Percentiles rank a stretch among this genome's conserved stretches.
These are phyloP conservation scores for Mycogona germanica DNA, from an alignment of 2,888 invertebrate genomes.

Conservation along the genomic window DNA sequence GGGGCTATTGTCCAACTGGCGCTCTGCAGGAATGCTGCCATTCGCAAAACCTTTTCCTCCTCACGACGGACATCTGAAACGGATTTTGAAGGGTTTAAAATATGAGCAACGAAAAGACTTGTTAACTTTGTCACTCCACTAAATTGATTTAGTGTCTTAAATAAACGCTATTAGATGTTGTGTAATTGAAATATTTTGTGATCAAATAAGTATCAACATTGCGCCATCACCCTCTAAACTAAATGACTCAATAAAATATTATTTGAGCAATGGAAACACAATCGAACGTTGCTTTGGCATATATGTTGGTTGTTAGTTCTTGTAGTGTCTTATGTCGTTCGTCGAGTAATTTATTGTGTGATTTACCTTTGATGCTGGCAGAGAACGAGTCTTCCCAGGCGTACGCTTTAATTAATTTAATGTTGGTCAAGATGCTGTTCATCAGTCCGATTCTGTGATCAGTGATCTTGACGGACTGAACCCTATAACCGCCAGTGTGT, in stretches of 20 bases:
- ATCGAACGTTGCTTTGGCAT: too few relatives aligned
- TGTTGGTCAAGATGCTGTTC: conserved; percentile 41
- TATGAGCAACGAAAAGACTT: background rate
- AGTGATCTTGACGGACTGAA: conserved; percentile 29
- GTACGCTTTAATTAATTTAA: conserved; percentile 44
- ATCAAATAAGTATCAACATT: too few relatives aligned
- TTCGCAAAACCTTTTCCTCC: conserved; percentile 42
- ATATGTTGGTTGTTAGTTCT: too few relatives aligned
- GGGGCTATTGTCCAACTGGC: conserved; percentile 45
- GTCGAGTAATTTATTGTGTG: too few relatives aligned
- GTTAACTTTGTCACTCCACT: too few relatives aligned
- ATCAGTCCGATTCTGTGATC: conserved; percentile 36
- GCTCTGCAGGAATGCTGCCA: conserved; percentile 45
- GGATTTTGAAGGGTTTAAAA: background rate
- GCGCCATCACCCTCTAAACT: too few relatives aligned
- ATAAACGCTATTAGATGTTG: too few relatives aligned
- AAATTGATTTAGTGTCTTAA: too few relatives aligned
- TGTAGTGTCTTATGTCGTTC: too few relatives aligned
- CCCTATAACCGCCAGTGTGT: conserved; percentile 28
- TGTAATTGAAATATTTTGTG: too few relatives aligned
- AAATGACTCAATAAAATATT: too few relatives aligned
- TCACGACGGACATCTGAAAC: conserved; percentile 41
- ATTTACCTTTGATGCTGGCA: conserved; percentile 31
- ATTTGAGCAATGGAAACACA: too few relatives aligned
- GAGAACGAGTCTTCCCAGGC: conserved; percentile 43